A percentile compares a stretch with the other conserved stretches of the same genome.
phyloP scores from a whole-genome alignment of 2,113 vertebrate species.

The Coturnix japonica region DNA sequence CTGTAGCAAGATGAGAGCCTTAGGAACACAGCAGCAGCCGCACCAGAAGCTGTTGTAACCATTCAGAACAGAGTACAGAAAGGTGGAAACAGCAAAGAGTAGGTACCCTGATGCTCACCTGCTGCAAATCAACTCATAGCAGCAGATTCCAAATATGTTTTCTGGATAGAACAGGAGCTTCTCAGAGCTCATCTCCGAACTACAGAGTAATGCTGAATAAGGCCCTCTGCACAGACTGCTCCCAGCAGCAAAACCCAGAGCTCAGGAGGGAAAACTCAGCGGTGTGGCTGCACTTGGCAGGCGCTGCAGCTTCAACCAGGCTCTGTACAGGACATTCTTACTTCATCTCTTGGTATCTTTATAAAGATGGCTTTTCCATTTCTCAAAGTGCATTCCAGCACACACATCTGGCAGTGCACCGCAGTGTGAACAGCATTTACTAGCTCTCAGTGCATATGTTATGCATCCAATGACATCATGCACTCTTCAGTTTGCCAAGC shows the following conservation, averaged over 20 bases:
- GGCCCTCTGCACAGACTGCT: not conserved
- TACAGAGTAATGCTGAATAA: slow-evolving; percentile 55
- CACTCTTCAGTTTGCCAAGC: slow-evolving; percentile 60
- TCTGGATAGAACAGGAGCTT: slow-evolving; percentile 40
- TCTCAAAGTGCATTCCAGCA: slow-evolving; percentile 14
- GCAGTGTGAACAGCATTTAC: slow-evolving; percentile 62
- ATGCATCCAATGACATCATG: slow-evolving; percentile 78
- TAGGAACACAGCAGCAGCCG: not conserved
- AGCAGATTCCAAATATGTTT: not conserved
- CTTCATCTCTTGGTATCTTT: slow-evolving; percentile 62
- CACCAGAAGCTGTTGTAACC: not conserved
- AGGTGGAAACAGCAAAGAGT: slow-evolving; percentile 35
- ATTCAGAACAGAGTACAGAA: not conserved
- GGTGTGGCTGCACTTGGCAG: slow-evolving; percentile 32
- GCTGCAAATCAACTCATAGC: slow-evolving; percentile 27
- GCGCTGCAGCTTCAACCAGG: slow-evolving; percentile 42
- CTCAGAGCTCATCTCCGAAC: slow-evolving; percentile 35
- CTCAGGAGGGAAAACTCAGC: slow-evolving; percentile 38
- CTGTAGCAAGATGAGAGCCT: not conserved
- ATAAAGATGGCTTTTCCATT: slow-evolving; percentile 72
- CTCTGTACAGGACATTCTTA: slow-evolving; percentile 63
- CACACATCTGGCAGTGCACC: slow-evolving; percentile 62
- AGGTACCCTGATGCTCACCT: slow-evolving; percentile 25
- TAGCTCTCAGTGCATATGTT: slow-evolving; percentile 67
- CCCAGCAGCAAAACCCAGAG: slow-evolving; percentile 23